Percentiles rank a stretch among this genome's conserved stretches.
These are phyloP conservation scores for Plebejus argus DNA, from an alignment of 2,888 invertebrate species.

Conservation along the genomic window DNA sequence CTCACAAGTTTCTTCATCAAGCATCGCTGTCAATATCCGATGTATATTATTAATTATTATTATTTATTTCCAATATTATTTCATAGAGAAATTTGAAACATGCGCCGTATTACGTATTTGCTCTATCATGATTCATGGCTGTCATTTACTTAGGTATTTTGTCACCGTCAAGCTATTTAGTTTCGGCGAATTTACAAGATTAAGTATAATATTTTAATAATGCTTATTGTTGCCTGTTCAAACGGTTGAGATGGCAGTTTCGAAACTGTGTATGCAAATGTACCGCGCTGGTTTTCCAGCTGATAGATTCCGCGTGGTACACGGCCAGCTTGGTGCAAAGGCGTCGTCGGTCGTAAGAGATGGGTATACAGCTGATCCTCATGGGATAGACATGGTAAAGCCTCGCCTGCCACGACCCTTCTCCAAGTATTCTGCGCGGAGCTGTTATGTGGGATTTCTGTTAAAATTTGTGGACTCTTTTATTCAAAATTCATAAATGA, in stretches of 20 bases:
- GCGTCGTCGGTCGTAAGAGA: neutral
- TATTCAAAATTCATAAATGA: constrained; percentile 54
- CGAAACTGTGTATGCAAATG: neutral
- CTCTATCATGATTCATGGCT: no score
- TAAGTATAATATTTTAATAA: neutral
- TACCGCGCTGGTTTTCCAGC: constrained; percentile 8
- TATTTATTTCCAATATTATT: no score
- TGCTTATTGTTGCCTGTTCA: neutral
- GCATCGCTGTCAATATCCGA: no score
- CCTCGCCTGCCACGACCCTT: constrained; percentile 36
- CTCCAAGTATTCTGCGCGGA: constrained; percentile 43
- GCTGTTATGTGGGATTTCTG: constrained; percentile 57
- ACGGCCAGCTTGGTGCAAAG: neutral
- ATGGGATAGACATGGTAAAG: neutral
- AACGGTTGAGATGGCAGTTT: neutral
- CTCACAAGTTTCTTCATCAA: no score
- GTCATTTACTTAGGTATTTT: neutral
- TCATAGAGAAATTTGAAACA: no score
- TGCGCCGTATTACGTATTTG: no score
- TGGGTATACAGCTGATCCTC: neutral
- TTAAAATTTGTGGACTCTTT: constrained; percentile 67
- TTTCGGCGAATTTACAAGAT: neutral
- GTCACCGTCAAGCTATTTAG: neutral
- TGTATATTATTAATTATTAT: no score
- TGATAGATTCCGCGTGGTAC: neutral